phyloP scores from a whole-genome alignment of 1,140 invertebrate species.

The Steinernema feltiae region DNA sequence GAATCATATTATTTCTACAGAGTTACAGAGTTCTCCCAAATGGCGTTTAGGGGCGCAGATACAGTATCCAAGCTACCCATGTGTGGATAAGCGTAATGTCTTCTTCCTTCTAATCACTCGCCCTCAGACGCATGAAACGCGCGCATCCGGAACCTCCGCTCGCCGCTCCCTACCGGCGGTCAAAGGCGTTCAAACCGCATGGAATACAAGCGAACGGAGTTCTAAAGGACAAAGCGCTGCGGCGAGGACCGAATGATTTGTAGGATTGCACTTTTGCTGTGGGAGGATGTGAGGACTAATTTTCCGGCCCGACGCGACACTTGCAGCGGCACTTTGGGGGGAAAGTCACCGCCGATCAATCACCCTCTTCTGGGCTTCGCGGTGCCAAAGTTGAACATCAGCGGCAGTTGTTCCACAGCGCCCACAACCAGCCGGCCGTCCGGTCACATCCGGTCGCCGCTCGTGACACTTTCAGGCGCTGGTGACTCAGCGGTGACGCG shows the following conservation, averaged over 20 bases:
- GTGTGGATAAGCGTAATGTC: too few species aligned
- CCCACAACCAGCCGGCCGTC: neutral
- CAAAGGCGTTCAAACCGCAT: neutral
- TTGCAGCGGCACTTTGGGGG: neutral
- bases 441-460: slow-evolving; percentile 9
- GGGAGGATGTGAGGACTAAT: slow-evolving; percentile 9
- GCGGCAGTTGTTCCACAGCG: neutral
- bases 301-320: neutral
- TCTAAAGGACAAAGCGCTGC: neutral
- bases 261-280: neutral
- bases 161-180: neutral
- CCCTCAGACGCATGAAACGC: too few species aligned
- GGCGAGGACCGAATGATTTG: neutral
- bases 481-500: neutral
- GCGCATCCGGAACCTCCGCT: too few species aligned
- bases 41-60: too few species aligned
- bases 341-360: slow-evolving; percentile 4
- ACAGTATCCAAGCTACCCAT: too few species aligned
- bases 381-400: neutral
- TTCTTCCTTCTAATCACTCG: too few species aligned
- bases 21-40: too few species aligned
- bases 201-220: neutral
- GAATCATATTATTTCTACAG: too few species aligned
- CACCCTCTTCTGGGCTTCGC: neutral
- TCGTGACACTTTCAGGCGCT: too few species aligned